Evolutionary conservation across 2,797 vertebrate genomes (phyloP).

Genomic region (Podarcis lilfordi): DNA sequence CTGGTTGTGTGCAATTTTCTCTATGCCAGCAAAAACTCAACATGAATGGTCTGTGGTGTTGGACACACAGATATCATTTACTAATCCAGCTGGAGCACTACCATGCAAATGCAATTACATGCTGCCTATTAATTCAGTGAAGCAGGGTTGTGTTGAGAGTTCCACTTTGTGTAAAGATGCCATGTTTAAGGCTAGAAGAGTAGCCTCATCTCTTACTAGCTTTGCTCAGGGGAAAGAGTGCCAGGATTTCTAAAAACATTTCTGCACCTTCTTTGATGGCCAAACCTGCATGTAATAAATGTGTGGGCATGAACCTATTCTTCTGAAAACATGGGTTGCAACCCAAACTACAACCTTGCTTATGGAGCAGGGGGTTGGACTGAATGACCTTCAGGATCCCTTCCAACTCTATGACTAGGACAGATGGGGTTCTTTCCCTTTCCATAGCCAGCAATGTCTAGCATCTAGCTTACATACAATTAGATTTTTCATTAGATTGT

Average conservation of each 20-base stretch:
- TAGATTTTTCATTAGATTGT: background rate
- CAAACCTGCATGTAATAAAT: slow-evolving; percentile 27
- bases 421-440: background rate
- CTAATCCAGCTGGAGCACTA: background rate
- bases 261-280: slow-evolving; percentile 22
- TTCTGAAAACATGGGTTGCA: background rate
- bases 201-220: slow-evolving; percentile 6
- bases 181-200: slow-evolving; percentile 14
- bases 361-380: background rate
- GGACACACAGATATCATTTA: background rate
- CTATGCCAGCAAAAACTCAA: background rate
- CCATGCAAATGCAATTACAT: background rate
- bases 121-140: background rate
- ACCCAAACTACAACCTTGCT: background rate
- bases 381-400: too few relatives aligned
- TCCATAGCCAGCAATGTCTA: background rate
- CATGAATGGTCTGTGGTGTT: slow-evolving; percentile 18
- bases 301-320: slow-evolving; percentile 29
- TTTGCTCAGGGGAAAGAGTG: slow-evolving; percentile 35
- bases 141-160: background rate
- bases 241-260: slow-evolving; percentile 7
- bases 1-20: background rate
- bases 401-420: background rate
- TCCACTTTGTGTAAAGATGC: background rate
- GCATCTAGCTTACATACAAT: background rate